Percentiles rank a stretch among this genome's conserved stretches.
phyloP scores from a whole-genome alignment of 1,140 invertebrate species.

The Homarus americanus region DNA sequence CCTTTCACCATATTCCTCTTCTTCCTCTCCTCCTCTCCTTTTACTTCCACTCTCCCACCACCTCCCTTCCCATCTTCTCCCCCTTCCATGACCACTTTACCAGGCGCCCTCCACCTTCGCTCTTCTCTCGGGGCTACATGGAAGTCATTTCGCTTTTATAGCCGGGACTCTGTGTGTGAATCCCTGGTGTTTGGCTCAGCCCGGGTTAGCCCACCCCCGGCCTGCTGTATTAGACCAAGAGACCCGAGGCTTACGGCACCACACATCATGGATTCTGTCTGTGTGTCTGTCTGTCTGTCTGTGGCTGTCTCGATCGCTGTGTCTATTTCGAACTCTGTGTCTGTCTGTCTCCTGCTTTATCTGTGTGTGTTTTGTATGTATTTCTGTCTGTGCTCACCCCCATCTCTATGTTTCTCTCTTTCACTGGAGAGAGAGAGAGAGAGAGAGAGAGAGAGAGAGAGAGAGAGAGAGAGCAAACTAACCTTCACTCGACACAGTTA shows the following conservation, averaged over 20 bases:
- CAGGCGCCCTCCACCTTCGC: not conserved
- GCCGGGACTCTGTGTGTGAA: not conserved
- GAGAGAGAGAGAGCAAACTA: no score
- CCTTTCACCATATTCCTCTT: no score
- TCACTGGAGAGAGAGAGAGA: no score
- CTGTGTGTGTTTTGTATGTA: no score
- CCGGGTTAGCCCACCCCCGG: not conserved
- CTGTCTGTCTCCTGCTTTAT: not conserved
- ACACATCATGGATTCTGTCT: no score
- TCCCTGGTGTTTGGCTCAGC: not conserved
- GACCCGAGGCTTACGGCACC: no score
- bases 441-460: no score
- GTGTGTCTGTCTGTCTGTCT: not conserved
- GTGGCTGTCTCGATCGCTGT: not conserved
- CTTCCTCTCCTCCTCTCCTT: not conserved
- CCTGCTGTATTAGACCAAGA: no score
- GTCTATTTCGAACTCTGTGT: not conserved
- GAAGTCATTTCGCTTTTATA: conserved; percentile 1
- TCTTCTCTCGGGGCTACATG: not conserved
- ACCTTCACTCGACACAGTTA: no score
- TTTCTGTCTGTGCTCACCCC: no score
- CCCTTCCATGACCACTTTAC: not conserved
- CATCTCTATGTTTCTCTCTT: no score
- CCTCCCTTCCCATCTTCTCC: not conserved
- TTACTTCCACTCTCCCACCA: not conserved